Evolutionary conservation across 2,888 invertebrate species (phyloP).

Genomic region (Saturnia japonica): DNA sequence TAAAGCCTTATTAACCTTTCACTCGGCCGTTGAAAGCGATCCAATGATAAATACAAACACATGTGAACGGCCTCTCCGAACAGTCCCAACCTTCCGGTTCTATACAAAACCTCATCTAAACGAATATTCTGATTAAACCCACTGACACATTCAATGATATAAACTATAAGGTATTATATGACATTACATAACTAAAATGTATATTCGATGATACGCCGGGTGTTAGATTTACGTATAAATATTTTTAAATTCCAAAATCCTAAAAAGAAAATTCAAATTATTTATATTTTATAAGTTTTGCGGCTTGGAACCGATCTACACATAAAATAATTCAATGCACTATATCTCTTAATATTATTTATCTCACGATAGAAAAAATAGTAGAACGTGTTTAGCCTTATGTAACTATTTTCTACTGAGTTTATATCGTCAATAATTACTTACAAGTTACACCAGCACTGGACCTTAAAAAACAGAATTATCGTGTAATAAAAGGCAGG

Average conservation of each 20-base stretch:
- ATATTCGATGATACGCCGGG: not conserved
- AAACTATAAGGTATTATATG: not conserved
- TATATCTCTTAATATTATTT: no score
- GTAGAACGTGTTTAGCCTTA: no score
- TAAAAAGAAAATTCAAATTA: not conserved
- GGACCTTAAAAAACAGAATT: no score
- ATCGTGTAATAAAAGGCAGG: no score
- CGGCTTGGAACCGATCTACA: not conserved
- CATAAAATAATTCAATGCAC: not conserved
- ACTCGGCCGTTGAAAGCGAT: conserved; percentile 1
- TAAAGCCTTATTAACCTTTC: conserved; percentile 10
- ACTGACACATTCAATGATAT: not conserved
- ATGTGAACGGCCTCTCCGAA: not conserved
- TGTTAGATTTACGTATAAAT: not conserved
- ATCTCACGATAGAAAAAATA: no score
- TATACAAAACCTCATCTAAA: not conserved
- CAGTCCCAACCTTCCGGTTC: not conserved
- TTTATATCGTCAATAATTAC: no score
- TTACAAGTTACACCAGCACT: no score
- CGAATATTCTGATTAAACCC: not conserved
- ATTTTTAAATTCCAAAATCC: not conserved
- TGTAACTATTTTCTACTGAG: no score
- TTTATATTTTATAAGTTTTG: not conserved
- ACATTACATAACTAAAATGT: no score
- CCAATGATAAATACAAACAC: conserved; percentile 4